These are phyloP conservation scores for Rhadina sibilatrix DNA, from an alignment of 2,113 vertebrate species.

Conservation along the genomic window DNA sequence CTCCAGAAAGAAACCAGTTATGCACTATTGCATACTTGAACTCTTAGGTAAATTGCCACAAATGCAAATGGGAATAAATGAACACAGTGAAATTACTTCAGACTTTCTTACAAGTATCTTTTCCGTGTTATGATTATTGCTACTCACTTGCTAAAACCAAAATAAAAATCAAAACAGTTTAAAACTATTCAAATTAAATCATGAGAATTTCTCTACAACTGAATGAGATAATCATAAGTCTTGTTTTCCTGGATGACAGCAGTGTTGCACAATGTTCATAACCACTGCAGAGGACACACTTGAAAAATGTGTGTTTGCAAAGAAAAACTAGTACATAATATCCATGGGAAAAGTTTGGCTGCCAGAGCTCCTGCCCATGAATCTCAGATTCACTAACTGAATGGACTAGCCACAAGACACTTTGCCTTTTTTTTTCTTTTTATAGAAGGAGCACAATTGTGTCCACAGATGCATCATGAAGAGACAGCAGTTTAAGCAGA, in stretches of 20 bases:
- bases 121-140: neutral
- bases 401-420: neutral
- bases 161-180: neutral
- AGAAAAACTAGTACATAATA: neutral
- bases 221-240: neutral
- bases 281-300: neutral
- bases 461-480: neutral
- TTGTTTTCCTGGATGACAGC: neutral
- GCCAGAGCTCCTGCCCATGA: neutral
- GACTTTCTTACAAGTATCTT: neutral
- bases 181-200: neutral
- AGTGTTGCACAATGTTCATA: neutral
- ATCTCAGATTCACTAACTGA: neutral
- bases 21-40: neutral
- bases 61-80: neutral
- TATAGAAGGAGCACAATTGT: neutral
- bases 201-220: neutral
- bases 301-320: neutral
- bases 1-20: neutral
- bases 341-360: neutral
- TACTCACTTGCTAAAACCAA: neutral
- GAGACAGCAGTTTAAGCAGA: neutral
- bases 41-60: neutral
- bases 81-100: neutral
- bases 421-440: neutral